Conservation (phyloP, 2,113 vertebrate genomes). For the Tricholaema leucomelas region DNA sequence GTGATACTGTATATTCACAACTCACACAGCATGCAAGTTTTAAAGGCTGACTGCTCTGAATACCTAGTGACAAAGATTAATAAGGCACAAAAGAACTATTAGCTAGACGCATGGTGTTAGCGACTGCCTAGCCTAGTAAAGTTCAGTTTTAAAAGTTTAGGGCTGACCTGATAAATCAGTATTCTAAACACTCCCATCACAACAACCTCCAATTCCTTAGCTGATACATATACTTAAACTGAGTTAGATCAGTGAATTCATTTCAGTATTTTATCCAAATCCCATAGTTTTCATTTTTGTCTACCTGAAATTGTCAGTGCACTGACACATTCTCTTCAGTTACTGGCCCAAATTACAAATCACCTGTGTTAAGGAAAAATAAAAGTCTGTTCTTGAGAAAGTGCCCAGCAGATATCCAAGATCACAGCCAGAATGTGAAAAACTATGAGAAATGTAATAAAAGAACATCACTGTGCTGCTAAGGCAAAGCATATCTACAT, state of each 20-base stretch:
- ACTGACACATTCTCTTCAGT: neutral
- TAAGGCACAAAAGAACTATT: neutral
- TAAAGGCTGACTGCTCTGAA: neutral
- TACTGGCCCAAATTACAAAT: neutral
- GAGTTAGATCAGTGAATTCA: neutral
- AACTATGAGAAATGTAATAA: neutral
- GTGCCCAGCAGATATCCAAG: neutral
- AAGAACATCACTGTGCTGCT: neutral
- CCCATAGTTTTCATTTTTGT: neutral
- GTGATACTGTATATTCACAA: neutral
- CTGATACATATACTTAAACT: neutral
- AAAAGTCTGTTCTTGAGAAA: neutral
- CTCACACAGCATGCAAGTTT: rapidly evolving
- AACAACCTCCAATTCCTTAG: neutral
- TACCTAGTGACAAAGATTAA: neutral
- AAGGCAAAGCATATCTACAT: neutral
- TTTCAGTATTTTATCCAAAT: neutral
- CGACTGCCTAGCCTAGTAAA: neutral
- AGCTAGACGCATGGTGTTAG: neutral
- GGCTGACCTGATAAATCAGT: neutral
- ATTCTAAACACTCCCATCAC: neutral
- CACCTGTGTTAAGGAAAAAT: rapidly evolving
- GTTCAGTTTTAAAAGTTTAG: neutral
- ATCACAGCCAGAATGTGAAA: neutral
- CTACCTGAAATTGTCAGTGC: neutral